Percentiles rank a stretch among this genome's conserved stretches.
phyloP scores from a whole-genome alignment of 2,113 vertebrate genomes.

The Oryzias celebensis region DNA sequence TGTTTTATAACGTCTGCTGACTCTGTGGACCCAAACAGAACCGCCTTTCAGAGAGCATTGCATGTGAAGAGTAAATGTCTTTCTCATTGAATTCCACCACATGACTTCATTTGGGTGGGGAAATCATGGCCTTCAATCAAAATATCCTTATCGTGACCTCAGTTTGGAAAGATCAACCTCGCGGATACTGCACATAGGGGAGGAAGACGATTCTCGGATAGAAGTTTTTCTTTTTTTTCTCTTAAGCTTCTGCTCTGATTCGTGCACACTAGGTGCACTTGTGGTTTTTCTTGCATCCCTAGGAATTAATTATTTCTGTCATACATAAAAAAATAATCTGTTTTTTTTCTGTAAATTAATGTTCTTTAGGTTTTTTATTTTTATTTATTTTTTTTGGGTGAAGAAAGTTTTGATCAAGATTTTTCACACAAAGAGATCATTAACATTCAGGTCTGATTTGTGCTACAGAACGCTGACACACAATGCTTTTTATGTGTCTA shows the following conservation, averaged over 20 bases:
- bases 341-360: not conserved
- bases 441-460: constrained; percentile 23
- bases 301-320: not conserved
- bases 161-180: constrained; percentile 56
- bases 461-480: constrained; percentile 30
- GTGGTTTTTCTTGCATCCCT: not conserved
- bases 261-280: not conserved
- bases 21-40: constrained; percentile 34
- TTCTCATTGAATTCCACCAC: constrained; percentile 57
- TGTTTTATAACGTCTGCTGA: not conserved
- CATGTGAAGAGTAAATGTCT: constrained; percentile 57
- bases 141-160: constrained; percentile 70
- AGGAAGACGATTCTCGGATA: constrained; percentile 51
- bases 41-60: constrained; percentile 55
- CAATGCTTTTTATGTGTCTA: constrained; percentile 13
- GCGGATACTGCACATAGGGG: constrained; percentile 51
- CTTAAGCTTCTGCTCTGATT: constrained; percentile 1
- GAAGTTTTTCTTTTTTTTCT: constrained; percentile 31
- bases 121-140: constrained; percentile 62
- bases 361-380: not conserved
- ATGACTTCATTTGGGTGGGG: constrained; percentile 75
- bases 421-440: constrained; percentile 30
- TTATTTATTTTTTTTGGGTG: not conserved
- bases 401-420: constrained; percentile 42
- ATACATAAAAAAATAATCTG: not conserved